Conservation (phyloP, 2,113 vertebrate genomes). For the Ochotona curzoniae region DNA sequence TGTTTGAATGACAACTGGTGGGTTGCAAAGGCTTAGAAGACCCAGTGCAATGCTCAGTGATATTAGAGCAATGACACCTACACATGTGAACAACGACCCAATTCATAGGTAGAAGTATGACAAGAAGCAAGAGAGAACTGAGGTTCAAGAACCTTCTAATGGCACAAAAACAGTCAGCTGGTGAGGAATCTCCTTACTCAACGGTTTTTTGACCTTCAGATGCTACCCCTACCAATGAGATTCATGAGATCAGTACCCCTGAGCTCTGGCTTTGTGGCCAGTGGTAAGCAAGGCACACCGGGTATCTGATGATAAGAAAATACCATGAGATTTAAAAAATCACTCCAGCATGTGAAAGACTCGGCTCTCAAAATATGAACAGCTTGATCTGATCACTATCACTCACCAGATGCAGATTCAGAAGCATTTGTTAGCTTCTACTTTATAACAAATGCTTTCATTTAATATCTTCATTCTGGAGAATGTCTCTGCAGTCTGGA, state of each 20-base stretch:
- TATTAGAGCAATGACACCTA: conserved; percentile 34
- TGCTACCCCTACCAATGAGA: neutral
- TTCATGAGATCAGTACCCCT: neutral
- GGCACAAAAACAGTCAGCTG: neutral
- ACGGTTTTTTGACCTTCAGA: accelerated
- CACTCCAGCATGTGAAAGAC: neutral
- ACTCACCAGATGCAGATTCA: neutral
- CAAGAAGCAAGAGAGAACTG: neutral
- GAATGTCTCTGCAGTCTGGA: neutral
- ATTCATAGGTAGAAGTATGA: neutral
- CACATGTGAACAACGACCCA: neutral
- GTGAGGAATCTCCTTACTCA: neutral
- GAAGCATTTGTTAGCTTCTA: conserved; percentile 21
- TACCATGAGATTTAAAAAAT: neutral
- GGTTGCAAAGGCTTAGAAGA: conserved; percentile 51
- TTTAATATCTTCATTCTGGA: neutral
- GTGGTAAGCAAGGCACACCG: neutral
- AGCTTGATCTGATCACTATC: neutral
- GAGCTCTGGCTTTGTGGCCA: neutral
- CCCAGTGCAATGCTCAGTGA: neutral
- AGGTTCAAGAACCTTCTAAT: neutral
- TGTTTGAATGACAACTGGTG: conserved; percentile 39
- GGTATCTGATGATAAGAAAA: neutral
- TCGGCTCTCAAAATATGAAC: conserved; percentile 11
- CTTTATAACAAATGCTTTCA: neutral